phyloP scores from a whole-genome alignment of 1,140 invertebrate genomes.

The Psix sp. region DNA sequence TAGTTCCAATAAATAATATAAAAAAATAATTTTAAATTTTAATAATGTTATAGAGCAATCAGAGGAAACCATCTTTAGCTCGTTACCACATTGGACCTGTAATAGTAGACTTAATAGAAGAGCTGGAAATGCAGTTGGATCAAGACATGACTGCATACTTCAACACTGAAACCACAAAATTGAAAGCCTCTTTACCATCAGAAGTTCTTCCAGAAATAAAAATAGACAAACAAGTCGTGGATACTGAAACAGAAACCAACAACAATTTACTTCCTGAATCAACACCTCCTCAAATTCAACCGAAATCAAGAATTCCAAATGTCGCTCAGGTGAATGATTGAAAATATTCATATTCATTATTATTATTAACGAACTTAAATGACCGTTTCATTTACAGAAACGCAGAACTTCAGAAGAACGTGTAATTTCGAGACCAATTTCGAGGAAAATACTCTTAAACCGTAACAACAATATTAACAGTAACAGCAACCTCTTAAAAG shows the following conservation, averaged over 20 bases:
- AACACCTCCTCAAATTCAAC: neutral
- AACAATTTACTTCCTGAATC: neutral
- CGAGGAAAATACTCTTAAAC: neutral
- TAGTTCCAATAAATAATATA: too few species aligned
- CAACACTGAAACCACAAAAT: conserved; percentile 60
- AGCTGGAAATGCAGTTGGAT: conserved; percentile 74
- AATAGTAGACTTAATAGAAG: conserved; percentile 78
- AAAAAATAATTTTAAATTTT: neutral
- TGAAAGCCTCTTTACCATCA: conserved; percentile 55
- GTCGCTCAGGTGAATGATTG: conserved; percentile 15
- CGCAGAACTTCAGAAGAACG: conserved; percentile 12
- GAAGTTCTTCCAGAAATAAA: conserved; percentile 46
- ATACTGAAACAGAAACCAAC: conserved; percentile 33
- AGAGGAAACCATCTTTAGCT: conserved; percentile 55
- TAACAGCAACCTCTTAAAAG: conserved; percentile 17
- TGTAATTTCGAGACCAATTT: neutral
- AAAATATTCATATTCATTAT: neutral
- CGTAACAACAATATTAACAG: conserved; percentile 23
- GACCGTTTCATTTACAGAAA: conserved; percentile 7
- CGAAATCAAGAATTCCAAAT: conserved; percentile 4
- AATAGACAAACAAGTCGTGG: conserved; percentile 17
- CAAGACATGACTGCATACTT: conserved; percentile 69
- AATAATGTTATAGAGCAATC: conserved; percentile 30
- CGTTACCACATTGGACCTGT: conserved; percentile 76
- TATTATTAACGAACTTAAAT: neutral